Base-by-base conservation (phyloP, 2,888 invertebrate genomes). In the Leptinotarsa tumamoca region DNA sequence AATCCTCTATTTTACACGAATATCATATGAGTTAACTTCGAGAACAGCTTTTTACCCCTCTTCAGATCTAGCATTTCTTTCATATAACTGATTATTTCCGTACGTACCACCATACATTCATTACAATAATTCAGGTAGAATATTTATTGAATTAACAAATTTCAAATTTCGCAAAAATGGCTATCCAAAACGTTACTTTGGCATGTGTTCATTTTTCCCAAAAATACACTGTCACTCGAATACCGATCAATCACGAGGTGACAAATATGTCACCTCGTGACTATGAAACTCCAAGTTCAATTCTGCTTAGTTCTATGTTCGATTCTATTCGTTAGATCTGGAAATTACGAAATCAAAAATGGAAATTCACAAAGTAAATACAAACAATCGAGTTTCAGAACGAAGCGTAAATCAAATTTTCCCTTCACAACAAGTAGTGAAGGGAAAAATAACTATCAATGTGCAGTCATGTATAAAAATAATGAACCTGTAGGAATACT, bases 401-500 rank as follows among this genome's bases (percentile, higher is more conserved):
- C 23, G 1, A 58, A 4, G 14, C 58, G 58, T 4, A 21, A 21
- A 23, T 58, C 58, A 15, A 52, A 17, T 17, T 58, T 23, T n/a
- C 23, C 54, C 7, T n/a, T 33, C 27, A 27, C 54, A 49, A 43
- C 23, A 61, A 54, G 43, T 71, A 73, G 43, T 43, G 63, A 17
- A n/a, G 7, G 15, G 7, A 33, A 63, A 43, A 63, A 33, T n/a
- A 43, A n/a, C 43, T 17, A n/a, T 63, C 72, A 80, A 54, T 83
- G 81, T 74, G 84, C 83, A 2, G 79, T 85, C 15, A 83, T 84
- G 79, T 85, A 82, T 58, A 82, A 81, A 68, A 80, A 83, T 69
- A 78, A 82, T n/a, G 82, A 81, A 79, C 85, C 85, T 4, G 79
- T 84, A 18, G 85, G 85, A 21, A 83, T 85, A 49, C 76, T 85